Percentiles rank a stretch among this genome's conserved stretches.
Conservation (phyloP, 1,140 invertebrate species). For the Formica exsecta region DNA sequence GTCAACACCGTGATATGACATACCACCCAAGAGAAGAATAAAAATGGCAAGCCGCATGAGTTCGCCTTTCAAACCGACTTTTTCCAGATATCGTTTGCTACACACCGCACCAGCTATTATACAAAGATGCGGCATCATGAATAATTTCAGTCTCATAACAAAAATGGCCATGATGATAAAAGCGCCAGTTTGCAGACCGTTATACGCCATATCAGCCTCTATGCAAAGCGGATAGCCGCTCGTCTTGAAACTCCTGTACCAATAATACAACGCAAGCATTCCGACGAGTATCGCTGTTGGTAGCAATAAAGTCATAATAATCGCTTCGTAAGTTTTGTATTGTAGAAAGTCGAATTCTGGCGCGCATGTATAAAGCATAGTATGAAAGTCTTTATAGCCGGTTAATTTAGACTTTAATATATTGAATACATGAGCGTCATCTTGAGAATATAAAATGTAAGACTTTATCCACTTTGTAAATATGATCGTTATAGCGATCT, state of each 20-base stretch:
- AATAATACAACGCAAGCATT: slow-evolving; percentile 83
- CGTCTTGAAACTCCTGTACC: slow-evolving; percentile 80
- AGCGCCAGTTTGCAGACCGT: slow-evolving; percentile 89
- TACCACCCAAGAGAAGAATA: slow-evolving; percentile 78
- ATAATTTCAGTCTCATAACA: slow-evolving; percentile 94
- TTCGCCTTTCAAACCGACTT: slow-evolving; percentile 81
- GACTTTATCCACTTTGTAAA: slow-evolving; percentile 78
- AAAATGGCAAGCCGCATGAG: slow-evolving; percentile 73
- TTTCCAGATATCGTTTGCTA: slow-evolving; percentile 82
- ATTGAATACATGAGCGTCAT: slow-evolving; percentile 92
- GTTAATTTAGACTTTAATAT: slow-evolving; percentile 92
- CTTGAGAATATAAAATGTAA: slow-evolving; percentile 82
- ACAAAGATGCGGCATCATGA: slow-evolving; percentile 94
- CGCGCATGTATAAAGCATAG: slow-evolving; percentile 94
- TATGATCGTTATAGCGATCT: slow-evolving; percentile 77
- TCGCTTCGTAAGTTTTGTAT: slow-evolving; percentile 85
- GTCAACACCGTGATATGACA: slow-evolving; percentile 82
- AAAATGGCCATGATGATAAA: slow-evolving; percentile 92
- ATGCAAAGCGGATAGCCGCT: slow-evolving; percentile 81
- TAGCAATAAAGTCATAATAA: slow-evolving; percentile 87
- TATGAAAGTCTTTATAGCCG: slow-evolving; percentile 93
- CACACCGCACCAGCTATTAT: slow-evolving; percentile 89
- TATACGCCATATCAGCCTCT: slow-evolving; percentile 90
- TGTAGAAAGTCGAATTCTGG: slow-evolving; percentile 94
- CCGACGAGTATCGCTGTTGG: slow-evolving; percentile 87